A percentile compares a stretch with the other conserved stretches of the same genome.
Conservation (phyloP, 2,888 invertebrate species). For the Meganola albula region DNA sequence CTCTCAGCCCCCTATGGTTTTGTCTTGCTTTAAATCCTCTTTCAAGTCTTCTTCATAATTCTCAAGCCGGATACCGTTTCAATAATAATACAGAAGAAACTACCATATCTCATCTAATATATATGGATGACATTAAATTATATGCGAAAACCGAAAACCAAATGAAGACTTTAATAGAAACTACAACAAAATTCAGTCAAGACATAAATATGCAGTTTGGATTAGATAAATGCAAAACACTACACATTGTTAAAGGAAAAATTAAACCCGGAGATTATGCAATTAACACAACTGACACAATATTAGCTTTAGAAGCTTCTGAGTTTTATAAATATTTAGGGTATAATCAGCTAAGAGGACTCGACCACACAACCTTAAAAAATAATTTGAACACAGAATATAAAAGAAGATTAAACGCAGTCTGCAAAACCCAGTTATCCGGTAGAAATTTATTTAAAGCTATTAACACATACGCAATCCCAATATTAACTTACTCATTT, state of each 20-base stretch:
- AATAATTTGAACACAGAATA: background rate
- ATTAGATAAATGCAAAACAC: background rate
- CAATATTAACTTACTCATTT: background rate
- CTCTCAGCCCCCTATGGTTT: background rate
- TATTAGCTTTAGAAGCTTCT: background rate
- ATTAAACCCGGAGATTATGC: background rate
- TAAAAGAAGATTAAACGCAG: background rate
- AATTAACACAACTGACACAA: background rate
- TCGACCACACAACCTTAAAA: background rate
- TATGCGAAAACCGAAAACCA: too few species aligned
- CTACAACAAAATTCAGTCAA: too few species aligned
- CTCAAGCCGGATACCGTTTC: too few species aligned
- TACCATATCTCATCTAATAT: too few species aligned
- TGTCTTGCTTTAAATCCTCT: background rate
- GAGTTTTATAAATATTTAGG: background rate
- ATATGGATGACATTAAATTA: too few species aligned
- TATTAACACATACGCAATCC: constrained; percentile 1
- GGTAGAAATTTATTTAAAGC: constrained; percentile 1
- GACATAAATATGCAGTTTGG: background rate
- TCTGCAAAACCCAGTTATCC: background rate
- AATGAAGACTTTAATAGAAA: too few species aligned
- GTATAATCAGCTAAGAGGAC: background rate
- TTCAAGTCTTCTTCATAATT: too few species aligned
- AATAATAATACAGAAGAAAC: too few species aligned
- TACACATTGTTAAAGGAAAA: background rate